Base-by-base conservation (phyloP, 2,888 invertebrate genomes). In the Cybosia mesomella region DNA sequence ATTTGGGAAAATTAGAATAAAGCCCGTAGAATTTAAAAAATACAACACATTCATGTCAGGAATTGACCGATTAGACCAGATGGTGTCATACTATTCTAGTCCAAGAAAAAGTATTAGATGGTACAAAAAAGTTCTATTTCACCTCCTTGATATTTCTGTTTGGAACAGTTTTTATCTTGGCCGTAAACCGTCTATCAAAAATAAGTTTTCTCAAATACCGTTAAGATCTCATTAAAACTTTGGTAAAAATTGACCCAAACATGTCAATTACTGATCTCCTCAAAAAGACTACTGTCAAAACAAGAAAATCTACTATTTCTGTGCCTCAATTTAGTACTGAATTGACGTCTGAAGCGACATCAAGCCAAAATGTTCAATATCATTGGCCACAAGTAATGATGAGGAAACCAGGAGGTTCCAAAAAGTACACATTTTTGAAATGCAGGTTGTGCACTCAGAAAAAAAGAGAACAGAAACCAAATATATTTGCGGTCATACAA, bases 11-110 rank as follows among this genome's bases (percentile, higher is more conserved):
- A 15, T 15, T 39, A 24, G 10, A n/a, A 24, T 9, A 21, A 72
- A 75, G 61, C 72, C 75, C 8, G 18, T 39, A 34, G 75, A 76
- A 71, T 70, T 78, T 13, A 61, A 36, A 13, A 34, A 15, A 22
- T 77, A 74, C 59, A 74, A 74, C 36, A 58, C 67, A 58, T 71
- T 32, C 63, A 76, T 76, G 74, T 68, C 71, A n/a, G 76, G 76
- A 13, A 28, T 64, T 34, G 71, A 71, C 58, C 49, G 62, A 13
- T 54, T 63, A 22, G 74, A 71, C 49, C 71, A 74, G 39, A 74
- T 74, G 71, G n/a, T 74, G 0, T 55, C 64, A 3, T 74, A 74
- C 58, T 74, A 74, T 58, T 74, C 71, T 21, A 54, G 64, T 36
- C 64, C 67, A 18, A 61, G 62, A 43, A 73, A 70, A 34, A 66